Evolutionary conservation across 2,113 vertebrate species (phyloP).

Genomic region (Zapornia atra): DNA sequence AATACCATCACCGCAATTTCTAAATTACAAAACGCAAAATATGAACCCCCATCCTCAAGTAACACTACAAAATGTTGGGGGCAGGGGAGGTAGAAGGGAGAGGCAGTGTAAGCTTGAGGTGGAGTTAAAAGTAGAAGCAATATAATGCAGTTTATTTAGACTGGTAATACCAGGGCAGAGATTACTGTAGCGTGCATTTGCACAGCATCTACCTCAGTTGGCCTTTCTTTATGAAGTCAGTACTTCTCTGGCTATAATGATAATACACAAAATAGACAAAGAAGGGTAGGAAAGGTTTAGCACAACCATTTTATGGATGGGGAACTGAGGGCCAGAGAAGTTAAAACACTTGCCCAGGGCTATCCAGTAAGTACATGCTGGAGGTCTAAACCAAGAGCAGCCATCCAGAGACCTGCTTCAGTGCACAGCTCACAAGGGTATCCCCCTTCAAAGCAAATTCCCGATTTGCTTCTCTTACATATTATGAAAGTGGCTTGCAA

Average conservation of each 20-base stretch:
- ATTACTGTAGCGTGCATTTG: not conserved
- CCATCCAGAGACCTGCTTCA: not conserved
- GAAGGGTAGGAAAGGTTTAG: not conserved
- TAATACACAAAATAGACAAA: not conserved
- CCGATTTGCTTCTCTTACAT: not conserved
- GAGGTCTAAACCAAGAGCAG: not conserved
- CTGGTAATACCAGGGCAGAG: not conserved
- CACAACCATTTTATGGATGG: not conserved
- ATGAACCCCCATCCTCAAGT: not conserved
- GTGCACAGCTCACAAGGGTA: not conserved
- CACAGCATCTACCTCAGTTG: not conserved
- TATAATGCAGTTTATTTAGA: not conserved
- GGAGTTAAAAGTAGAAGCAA: not conserved
- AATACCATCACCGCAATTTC: not conserved
- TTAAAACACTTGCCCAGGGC: not conserved
- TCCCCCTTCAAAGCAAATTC: not conserved
- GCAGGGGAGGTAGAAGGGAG: no score
- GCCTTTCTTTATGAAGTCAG: not conserved
- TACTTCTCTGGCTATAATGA: not conserved
- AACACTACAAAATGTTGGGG: not conserved
- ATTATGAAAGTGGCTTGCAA: not conserved
- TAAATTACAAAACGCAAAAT: not conserved
- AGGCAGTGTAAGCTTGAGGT: fast-evolving
- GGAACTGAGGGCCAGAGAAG: not conserved
- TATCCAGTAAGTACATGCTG: not conserved